These are phyloP conservation scores for Chrysomela aeneicollis DNA, from an alignment of 2,888 invertebrate species.

Conservation along the genomic window DNA sequence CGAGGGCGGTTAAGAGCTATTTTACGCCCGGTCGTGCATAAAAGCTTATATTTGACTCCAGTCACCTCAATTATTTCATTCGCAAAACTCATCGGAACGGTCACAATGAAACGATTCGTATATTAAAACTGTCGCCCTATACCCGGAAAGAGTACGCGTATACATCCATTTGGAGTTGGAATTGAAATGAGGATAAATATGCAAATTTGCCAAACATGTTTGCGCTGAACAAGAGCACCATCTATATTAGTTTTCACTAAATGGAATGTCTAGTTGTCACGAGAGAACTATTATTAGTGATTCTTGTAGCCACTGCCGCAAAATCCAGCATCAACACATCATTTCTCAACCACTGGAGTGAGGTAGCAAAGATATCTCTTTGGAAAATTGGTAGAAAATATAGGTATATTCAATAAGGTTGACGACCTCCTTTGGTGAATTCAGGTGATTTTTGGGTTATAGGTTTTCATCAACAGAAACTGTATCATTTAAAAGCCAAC, in stretches of 20 bases:
- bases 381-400: too few relatives aligned
- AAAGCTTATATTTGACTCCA: too few relatives aligned
- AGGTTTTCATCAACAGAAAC: too few relatives aligned
- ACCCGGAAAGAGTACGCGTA: background rate
- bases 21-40: too few relatives aligned
- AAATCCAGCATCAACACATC: background rate
- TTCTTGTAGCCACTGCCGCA: constrained; percentile 11
- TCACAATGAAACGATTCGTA: background rate
- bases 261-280: constrained; percentile 22
- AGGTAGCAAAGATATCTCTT: background rate
- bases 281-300: constrained; percentile 15
- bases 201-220: constrained; percentile 23
- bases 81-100: background rate
- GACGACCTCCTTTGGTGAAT: too few relatives aligned
- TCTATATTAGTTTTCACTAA: constrained; percentile 21
- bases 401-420: too few relatives aligned
- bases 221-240: constrained; percentile 10
- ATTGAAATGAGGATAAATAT: constrained; percentile 21
- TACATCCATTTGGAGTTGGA: constrained; percentile 8
- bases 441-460: too few relatives aligned
- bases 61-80: too few relatives aligned
- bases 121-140: background rate
- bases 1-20: too few relatives aligned
- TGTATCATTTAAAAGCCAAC: too few relatives aligned
- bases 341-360: too few relatives aligned